These are phyloP conservation scores for Conus ventricosus DNA, from an alignment of 1,140 invertebrate species.

Conservation along the genomic window DNA sequence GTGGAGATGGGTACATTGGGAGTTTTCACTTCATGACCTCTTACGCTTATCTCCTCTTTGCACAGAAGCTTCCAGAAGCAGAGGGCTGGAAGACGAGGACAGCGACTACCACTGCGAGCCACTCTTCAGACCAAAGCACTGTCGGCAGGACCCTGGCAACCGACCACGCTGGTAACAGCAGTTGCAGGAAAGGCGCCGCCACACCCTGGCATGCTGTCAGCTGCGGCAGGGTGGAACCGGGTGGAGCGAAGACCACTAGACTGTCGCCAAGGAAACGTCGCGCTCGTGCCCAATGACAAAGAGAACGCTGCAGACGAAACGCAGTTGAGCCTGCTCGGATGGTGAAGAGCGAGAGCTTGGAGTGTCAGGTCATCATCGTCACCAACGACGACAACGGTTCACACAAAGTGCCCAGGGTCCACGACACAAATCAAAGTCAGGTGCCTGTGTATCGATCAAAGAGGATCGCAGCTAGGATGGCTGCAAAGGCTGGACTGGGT, in stretches of 20 bases:
- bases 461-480: neutral
- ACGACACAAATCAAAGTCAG: neutral
- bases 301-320: neutral
- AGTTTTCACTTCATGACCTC: too few species aligned
- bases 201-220: too few species aligned
- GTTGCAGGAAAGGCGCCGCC: too few species aligned
- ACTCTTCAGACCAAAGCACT: neutral
- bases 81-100: neutral
- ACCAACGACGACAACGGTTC: neutral
- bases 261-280: too few species aligned
- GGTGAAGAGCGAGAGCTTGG: neutral
- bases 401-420: too few species aligned
- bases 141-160: too few species aligned
- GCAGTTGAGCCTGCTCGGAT: neutral
- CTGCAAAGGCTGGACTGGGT: neutral
- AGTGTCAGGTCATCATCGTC: neutral
- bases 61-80: neutral
- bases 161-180: too few species aligned
- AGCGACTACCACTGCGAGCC: slow-evolving; percentile 1
- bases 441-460: neutral
- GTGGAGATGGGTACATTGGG: too few species aligned
- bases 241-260: too few species aligned
- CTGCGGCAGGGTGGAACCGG: too few species aligned
- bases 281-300: neutral
- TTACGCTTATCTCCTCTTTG: neutral